Evolutionary conservation across 2,888 invertebrate species (phyloP), one percentile per base, ranked within the genome.

Genomic region (Drosophila trichaetosa): DNA sequence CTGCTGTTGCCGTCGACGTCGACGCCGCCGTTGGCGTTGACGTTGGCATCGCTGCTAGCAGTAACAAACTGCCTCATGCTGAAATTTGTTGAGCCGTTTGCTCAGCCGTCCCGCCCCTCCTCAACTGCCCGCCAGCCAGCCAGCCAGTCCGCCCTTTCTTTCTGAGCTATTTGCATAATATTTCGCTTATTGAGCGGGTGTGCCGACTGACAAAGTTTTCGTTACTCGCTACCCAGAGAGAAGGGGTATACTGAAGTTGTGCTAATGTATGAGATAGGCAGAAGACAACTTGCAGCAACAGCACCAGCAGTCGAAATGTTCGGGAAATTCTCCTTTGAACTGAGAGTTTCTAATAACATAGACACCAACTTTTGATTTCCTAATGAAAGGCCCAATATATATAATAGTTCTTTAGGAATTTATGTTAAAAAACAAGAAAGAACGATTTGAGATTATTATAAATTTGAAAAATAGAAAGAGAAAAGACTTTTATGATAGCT

Each of bases 31-130:
- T 65, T 67, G 58, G 10, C 18, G 63, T 53, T 56, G 54, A 16
- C 10, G 64, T 24, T 34, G 46, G 13, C 16, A 24, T 27, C 56
- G 57, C 40, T 16, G 57, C 56, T n/a, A 18, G 56, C 71, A 56
- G 67, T 58, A 64, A 42, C 40, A 42, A 57, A 76, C 73, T 62
- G 76, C 70, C 64, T 74, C 54, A 73, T 78, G 65, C 62, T 78
- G 56, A 78, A 80, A 83, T 77, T 87, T 79, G 63, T 71, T 79
- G 70, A 73, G 73, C 73, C 69, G 61, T 63, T 69, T 54, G 66
- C 60, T 51, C 66, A 54, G 40, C 18, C 24, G 46, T 24, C 8
- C 53, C 46, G 56, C 58, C 53, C 51, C 24, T 52, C 29, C 3
- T 18, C 4, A 0, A 13, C 40, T 21, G 8, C n/a, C 51, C 48